Evolutionary conservation across 2,888 invertebrate species (phyloP).

Genomic region (Polyploca ridens): DNA sequence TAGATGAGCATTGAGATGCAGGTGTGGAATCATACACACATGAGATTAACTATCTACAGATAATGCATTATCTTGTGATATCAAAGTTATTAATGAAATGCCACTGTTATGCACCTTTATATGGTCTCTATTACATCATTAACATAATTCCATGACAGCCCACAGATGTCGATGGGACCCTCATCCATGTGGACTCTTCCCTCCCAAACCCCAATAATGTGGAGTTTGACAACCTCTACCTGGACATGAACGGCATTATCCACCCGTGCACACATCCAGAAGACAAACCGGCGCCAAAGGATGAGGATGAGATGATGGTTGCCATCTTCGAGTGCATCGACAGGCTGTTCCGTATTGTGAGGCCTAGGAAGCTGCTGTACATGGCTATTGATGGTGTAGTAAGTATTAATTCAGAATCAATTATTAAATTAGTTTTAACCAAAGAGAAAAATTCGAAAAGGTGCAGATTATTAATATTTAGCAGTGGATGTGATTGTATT

Average conservation of each 20-base stretch:
- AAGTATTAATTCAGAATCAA: slow-evolving; percentile 55
- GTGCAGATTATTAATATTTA: too few species aligned
- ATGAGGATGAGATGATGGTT: slow-evolving; percentile 99
- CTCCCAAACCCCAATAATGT: slow-evolving; percentile 97
- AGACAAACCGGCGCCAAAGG: slow-evolving; percentile 97
- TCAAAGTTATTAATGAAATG: too few species aligned
- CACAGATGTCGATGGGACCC: slow-evolving; percentile 89
- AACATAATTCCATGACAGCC: slow-evolving; percentile 76
- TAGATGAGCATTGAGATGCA: too few species aligned
- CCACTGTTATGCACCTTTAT: too few species aligned
- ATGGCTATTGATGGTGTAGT: slow-evolving; percentile 99
- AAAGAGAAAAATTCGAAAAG: too few species aligned
- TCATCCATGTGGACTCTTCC: slow-evolving; percentile 91
- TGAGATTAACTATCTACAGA: too few species aligned
- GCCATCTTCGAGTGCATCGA: slow-evolving; percentile 99
- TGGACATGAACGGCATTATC: slow-evolving; percentile 99
- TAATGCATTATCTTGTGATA: too few species aligned
- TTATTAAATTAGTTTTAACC: not conserved
- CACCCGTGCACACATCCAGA: slow-evolving; percentile 99
- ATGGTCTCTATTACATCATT: not conserved
- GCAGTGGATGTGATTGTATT: too few species aligned
- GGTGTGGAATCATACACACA: too few species aligned
- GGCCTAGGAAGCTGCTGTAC: slow-evolving; percentile 96
- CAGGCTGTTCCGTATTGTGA: slow-evolving; percentile 95
- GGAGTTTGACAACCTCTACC: slow-evolving; percentile 98